These are phyloP conservation scores for Tortrix viridana DNA, from an alignment of 2,888 invertebrate species.

Conservation along the genomic window DNA sequence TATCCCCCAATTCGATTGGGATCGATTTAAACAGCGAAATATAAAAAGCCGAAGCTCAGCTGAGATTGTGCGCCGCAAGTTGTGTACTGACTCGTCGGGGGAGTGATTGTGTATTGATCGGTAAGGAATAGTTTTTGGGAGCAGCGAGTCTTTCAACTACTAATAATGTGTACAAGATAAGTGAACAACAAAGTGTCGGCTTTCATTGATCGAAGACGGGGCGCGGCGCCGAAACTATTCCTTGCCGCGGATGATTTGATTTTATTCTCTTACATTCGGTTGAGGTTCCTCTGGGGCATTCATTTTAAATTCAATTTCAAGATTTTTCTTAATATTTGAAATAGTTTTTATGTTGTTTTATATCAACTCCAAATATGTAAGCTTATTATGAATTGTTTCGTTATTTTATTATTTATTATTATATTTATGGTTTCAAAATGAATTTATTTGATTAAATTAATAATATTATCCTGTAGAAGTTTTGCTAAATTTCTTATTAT, in stretches of 20 bases:
- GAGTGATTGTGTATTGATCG: background rate
- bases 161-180: no score
- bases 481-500: constrained; percentile 3
- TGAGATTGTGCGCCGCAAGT: background rate
- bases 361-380: constrained; percentile 7
- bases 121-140: background rate
- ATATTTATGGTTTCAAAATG: constrained; percentile 8
- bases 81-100: constrained; percentile 8
- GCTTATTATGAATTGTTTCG: constrained; percentile 9
- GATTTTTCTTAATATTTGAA: background rate
- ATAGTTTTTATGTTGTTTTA: background rate
- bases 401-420: constrained; percentile 5
- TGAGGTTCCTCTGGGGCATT: constrained; percentile 25
- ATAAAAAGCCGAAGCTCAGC: no score
- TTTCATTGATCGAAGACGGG: background rate
- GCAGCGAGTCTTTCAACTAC: no score
- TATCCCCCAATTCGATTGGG: no score
- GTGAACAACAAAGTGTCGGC: no score
- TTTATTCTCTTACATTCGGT: constrained; percentile 8
- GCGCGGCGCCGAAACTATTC: background rate
- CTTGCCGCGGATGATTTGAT: constrained; percentile 1
- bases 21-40: no score
- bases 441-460: no score
- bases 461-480: constrained; percentile 8
- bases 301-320: constrained; percentile 11